Evolutionary conservation across 2,888 invertebrate species (phyloP).

Genomic region (Dryobota labecula): DNA sequence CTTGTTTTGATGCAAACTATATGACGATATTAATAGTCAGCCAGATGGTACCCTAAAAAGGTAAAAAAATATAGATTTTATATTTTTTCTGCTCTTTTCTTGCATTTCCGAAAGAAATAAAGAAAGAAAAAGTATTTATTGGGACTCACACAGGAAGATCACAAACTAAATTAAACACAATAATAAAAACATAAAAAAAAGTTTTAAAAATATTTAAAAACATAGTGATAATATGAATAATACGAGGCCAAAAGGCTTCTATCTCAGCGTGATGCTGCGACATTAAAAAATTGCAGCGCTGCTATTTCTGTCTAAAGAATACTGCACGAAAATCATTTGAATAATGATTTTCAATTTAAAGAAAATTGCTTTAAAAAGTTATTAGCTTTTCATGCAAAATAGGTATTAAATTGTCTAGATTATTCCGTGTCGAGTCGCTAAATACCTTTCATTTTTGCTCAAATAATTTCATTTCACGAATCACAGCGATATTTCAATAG

Average conservation of each 20-base stretch:
- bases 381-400: constrained; percentile 49
- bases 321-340: neutral
- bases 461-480: constrained; percentile 38
- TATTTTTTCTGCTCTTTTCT: too few species aligned
- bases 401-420: constrained; percentile 56
- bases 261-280: neutral
- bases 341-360: constrained; percentile 24
- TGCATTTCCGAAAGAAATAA: too few species aligned
- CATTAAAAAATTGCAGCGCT: neutral
- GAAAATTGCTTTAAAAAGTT: constrained; percentile 22
- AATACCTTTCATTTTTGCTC: constrained; percentile 33
- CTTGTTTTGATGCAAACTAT: neutral
- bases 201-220: too few species aligned
- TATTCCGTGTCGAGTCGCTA: constrained; percentile 41
- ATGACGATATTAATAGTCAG: too few species aligned
- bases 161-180: neutral
- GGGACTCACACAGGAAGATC: neutral
- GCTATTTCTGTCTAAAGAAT: neutral
- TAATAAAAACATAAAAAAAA: neutral
- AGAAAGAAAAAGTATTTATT: too few species aligned
- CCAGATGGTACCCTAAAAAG: too few species aligned
- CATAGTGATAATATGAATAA: too few species aligned
- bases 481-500: constrained; percentile 14
- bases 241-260: neutral
- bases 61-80: too few species aligned